Conservation (phyloP, 2,113 vertebrate genomes). For the Naja naja region DNA sequence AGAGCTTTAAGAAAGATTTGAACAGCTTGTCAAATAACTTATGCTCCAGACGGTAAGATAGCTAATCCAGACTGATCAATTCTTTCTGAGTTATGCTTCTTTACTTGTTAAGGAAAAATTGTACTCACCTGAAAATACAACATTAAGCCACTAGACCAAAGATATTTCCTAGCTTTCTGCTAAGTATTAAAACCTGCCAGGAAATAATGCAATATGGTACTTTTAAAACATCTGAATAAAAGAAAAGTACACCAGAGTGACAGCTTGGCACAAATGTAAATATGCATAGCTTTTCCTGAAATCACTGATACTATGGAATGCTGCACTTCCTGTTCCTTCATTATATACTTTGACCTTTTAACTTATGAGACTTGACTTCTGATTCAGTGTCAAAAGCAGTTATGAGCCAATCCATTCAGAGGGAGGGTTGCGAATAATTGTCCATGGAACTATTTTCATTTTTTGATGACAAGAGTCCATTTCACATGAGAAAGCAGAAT, state of each 20-base stretch:
- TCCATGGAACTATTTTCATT: constrained; percentile 29
- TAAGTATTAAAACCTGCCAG: background rate
- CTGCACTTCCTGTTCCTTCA: background rate
- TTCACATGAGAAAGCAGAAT: constrained; percentile 18
- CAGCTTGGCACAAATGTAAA: too few species aligned
- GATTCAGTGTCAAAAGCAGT: background rate
- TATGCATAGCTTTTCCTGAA: background rate
- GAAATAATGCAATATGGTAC: background rate
- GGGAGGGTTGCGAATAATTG: background rate
- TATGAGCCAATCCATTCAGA: background rate
- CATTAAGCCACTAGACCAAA: background rate
- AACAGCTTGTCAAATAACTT: background rate
- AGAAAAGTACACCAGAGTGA: background rate
- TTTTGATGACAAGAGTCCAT: constrained; percentile 4
- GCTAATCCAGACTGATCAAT: background rate
- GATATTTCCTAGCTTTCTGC: background rate
- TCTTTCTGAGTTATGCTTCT: background rate
- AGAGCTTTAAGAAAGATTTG: background rate
- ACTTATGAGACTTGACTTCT: background rate
- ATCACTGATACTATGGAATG: background rate
- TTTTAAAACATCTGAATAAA: background rate
- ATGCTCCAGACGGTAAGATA: background rate
- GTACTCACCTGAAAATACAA: background rate
- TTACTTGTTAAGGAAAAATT: background rate
- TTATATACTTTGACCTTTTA: constrained; percentile 34